Evolutionary conservation across 2,113 vertebrate species (phyloP).

Genomic region (Myocastor coypus): DNA sequence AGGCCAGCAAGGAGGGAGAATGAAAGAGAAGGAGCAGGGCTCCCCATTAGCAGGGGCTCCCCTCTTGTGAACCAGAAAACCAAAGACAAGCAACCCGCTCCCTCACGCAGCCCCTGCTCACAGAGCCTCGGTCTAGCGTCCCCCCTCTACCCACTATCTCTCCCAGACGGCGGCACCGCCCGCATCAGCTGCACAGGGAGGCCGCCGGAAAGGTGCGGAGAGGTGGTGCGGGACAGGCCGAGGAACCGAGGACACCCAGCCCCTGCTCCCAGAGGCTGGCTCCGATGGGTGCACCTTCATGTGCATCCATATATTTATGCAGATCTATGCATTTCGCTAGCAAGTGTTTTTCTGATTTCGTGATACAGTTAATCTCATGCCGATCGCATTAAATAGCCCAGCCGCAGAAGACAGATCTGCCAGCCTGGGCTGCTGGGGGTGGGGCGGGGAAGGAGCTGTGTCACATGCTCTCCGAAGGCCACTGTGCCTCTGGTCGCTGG

Average conservation of each 20-base stretch:
- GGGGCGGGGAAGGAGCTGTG: background rate
- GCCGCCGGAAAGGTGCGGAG: too few species aligned
- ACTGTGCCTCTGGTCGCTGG: background rate
- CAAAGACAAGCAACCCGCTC: background rate
- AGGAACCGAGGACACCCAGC: background rate
- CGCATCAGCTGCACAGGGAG: background rate
- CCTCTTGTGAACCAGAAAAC: background rate
- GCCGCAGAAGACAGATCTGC: background rate
- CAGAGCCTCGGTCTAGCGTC: background rate
- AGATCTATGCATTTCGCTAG: background rate
- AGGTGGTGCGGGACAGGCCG: background rate
- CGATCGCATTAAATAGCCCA: background rate
- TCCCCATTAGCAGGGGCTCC: background rate
- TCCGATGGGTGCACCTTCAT: background rate
- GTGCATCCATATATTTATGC: background rate
- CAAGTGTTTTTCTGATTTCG: slow-evolving; percentile 18
- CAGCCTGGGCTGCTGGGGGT: background rate
- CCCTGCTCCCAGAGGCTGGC: background rate
- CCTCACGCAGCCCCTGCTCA: background rate
- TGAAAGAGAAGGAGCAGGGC: background rate
- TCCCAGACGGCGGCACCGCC: background rate
- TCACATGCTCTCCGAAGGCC: background rate
- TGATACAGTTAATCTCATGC: background rate
- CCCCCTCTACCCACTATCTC: too few species aligned
- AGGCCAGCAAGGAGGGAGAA: background rate